Evolutionary conservation across 2,888 invertebrate genomes (phyloP), one percentile per base, ranked within the genome.

Genomic region (Meghimatium bilineatum): DNA sequence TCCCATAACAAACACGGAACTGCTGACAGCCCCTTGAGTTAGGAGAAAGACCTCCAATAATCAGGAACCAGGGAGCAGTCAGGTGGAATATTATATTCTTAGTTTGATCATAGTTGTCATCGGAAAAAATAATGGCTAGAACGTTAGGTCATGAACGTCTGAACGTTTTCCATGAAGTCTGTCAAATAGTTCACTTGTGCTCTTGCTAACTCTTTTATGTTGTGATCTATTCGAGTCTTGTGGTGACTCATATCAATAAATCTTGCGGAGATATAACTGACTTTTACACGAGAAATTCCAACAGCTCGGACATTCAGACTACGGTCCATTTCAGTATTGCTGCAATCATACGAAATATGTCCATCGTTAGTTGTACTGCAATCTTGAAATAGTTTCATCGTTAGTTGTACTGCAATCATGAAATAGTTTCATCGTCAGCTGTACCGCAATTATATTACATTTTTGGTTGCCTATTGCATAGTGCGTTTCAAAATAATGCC

Each of bases 11-110:
- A 71, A 80, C 69, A 79, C n/a, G 29, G 26, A 71, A 23, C 44
- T 52, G 56, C n/a, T 80, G 52, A 71, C 69, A 71, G 12, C 34
- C 71, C 26, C 71, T 32, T 1, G 34, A 17, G 38, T 32, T 34
- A 71, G 34, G 69, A 26, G 34, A 38, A 69, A 56, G 23, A 29
- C 71, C 38, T 1, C 52, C 71, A 80, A 71, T 56, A 71, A 80
- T 52, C 52, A 36, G 36, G 71, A 1, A 34, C 17, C 26, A 5
- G 34, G 36, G 52, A 17, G 32, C 80, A 71, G 23, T 80, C 52
- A 71, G 34, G 36, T 69, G 71, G 49, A 69, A 71, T 80, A 52
- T 71, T 32, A 52, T 80, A 71, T 71, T 71, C 66, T 66, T 38
- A 23, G 67, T 32, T 67, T n/a, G 23, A 67, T 79, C 66, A 29